phyloP scores from a whole-genome alignment of 2,113 vertebrate genomes.

The Notarius lentiginosus region DNA sequence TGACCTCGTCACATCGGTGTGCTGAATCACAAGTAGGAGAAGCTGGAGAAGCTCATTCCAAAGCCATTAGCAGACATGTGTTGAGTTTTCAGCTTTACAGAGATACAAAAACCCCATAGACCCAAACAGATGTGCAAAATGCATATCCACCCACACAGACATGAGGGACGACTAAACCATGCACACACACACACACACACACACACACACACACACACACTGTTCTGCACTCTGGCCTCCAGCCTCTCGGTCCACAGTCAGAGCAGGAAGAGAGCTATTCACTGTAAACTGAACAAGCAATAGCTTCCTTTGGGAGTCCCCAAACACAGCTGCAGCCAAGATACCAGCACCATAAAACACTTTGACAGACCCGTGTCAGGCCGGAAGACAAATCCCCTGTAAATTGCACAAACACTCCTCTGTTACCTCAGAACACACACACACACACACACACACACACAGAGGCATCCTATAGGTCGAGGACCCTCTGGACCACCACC shows the following conservation, averaged over 20 bases:
- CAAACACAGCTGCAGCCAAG: slow-evolving; percentile 76
- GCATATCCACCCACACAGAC: slow-evolving; percentile 45
- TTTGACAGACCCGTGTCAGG: slow-evolving; percentile 71
- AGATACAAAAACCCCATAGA: slow-evolving; percentile 43
- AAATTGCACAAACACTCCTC: slow-evolving; percentile 56
- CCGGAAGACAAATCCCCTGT: slow-evolving; percentile 49
- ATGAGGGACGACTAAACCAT: slow-evolving; percentile 38
- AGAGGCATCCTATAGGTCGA: not conserved
- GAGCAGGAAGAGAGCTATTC: slow-evolving; percentile 84
- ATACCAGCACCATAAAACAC: slow-evolving; percentile 77
- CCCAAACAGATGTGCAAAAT: slow-evolving; percentile 49
- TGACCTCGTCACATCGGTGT: slow-evolving; percentile 23
- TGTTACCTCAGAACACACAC: slow-evolving; percentile 16
- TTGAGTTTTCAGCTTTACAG: slow-evolving; percentile 24
- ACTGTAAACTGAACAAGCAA: slow-evolving; percentile 76
- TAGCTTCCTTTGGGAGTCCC: slow-evolving; percentile 78
- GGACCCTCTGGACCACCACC: slow-evolving; percentile 33
- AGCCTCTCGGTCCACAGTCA: slow-evolving; percentile 68
- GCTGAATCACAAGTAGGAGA: slow-evolving; percentile 43
- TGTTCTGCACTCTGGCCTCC: slow-evolving; percentile 62
- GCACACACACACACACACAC: slow-evolving; percentile 54
- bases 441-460: slow-evolving; percentile 12
- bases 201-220: slow-evolving; percentile 47
- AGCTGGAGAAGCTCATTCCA: slow-evolving; percentile 32
- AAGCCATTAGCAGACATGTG: slow-evolving; percentile 40